Evolutionary conservation across 92 coral and sea anemone species (phyloP).

Genomic region (Palythoa grandis): DNA sequence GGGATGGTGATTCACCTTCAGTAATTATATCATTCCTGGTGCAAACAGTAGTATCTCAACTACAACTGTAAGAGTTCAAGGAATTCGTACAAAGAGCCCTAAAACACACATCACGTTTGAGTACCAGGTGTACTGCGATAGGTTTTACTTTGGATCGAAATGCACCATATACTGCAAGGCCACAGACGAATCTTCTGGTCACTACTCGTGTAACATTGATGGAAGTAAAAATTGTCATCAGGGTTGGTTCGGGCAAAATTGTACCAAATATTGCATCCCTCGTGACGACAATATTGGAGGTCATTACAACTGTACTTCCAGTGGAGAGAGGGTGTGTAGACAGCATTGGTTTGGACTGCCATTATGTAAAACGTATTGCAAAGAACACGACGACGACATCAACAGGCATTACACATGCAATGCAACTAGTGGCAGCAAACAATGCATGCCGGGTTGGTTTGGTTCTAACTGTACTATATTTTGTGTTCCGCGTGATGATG

Average conservation of each 20-base stretch:
- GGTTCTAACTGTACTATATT: slow-evolving; percentile 14
- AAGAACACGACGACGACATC: slow-evolving; percentile 11
- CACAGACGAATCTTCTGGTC: slow-evolving; percentile 41
- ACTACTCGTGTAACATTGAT: slow-evolving; percentile 32
- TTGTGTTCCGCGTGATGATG: slow-evolving; percentile 26
- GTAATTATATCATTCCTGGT: slow-evolving; percentile 9
- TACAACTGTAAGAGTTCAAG: background rate
- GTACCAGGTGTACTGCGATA: slow-evolving; percentile 56
- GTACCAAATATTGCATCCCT: slow-evolving; percentile 36
- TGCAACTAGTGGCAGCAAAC: slow-evolving; percentile 25
- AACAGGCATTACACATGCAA: slow-evolving; percentile 23
- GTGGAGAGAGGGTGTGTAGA: slow-evolving; percentile 40
- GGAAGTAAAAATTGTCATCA: slow-evolving; percentile 37
- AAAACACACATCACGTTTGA: slow-evolving; percentile 47
- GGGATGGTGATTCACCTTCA: slow-evolving; percentile 45
- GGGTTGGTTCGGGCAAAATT: slow-evolving; percentile 54
- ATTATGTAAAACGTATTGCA: slow-evolving; percentile 12
- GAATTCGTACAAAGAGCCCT: slow-evolving; percentile 19
- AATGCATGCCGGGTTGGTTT: slow-evolving; percentile 41
- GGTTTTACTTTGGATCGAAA: slow-evolving; percentile 65
- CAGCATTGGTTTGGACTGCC: slow-evolving; percentile 44
- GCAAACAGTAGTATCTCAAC: background rate
- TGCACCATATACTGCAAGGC: slow-evolving; percentile 70
- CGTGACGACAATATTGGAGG: slow-evolving; percentile 34
- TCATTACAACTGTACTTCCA: slow-evolving; percentile 25